Evolutionary conservation across 2,797 vertebrate species (phyloP).

Genomic region (Apogon talboti): DNA sequence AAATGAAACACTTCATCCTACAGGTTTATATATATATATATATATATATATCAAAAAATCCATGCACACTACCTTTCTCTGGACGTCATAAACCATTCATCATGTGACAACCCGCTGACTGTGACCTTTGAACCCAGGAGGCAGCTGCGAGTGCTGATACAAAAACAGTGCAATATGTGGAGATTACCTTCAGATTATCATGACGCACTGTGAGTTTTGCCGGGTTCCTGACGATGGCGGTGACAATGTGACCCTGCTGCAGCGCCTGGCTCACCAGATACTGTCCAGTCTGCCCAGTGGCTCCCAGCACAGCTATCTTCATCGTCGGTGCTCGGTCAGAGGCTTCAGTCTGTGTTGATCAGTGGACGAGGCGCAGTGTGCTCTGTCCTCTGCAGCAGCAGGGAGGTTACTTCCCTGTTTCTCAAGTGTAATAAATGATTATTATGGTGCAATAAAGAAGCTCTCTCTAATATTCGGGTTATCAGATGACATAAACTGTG

Average conservation of each 20-base stretch:
- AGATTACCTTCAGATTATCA: slow-evolving; percentile 83
- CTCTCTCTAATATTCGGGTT: neutral
- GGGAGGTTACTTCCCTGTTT: slow-evolving; percentile 43
- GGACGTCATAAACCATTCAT: neutral
- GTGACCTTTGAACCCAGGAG: slow-evolving; percentile 28
- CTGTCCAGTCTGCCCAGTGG: slow-evolving; percentile 85
- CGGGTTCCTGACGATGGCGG: slow-evolving; percentile 83
- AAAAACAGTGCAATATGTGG: neutral
- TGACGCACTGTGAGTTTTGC: slow-evolving; percentile 80
- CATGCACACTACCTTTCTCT: neutral
- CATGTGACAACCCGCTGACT: neutral
- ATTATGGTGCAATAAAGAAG: slow-evolving; percentile 37
- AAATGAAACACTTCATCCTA: neutral
- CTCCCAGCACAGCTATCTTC: slow-evolving; percentile 86
- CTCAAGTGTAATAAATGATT: slow-evolving; percentile 46
- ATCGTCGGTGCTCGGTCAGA: slow-evolving; percentile 63
- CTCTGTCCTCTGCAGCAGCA: neutral
- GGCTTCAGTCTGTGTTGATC: neutral
- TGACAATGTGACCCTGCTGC: slow-evolving; percentile 84
- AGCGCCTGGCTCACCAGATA: slow-evolving; percentile 83
- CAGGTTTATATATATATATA: too few relatives aligned
- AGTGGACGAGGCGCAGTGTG: rapidly evolving
- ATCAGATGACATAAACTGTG: slow-evolving; percentile 19
- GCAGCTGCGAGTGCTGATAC: neutral
- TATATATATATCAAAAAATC: too few relatives aligned